A percentile compares a stretch with the other conserved stretches of the same genome.
Conservation (phyloP, 2,113 vertebrate species). For the Macroglossus sobrinus region DNA sequence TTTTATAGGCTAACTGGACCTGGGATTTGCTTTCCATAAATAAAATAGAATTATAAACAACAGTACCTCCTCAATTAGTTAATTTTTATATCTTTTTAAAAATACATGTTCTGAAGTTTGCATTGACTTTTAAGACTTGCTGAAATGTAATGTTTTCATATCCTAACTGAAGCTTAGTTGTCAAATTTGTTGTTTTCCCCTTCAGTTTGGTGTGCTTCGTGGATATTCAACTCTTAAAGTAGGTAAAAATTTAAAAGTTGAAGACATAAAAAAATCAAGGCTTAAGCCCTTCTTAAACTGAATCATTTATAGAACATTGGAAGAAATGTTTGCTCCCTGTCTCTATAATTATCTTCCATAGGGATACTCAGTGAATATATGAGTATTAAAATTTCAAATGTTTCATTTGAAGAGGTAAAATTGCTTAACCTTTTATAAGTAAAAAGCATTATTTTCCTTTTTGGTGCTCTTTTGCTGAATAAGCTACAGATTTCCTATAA, state of each 20-base stretch:
- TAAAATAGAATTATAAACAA: conserved; percentile 41
- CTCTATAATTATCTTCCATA: not conserved
- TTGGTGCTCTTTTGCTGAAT: conserved; percentile 6
- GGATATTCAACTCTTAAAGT: conserved; percentile 32
- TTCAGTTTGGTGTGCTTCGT: not conserved
- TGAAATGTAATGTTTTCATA: conserved; percentile 31
- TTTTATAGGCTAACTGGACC: not conserved
- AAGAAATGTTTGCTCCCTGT: conserved; percentile 3
- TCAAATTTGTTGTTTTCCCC: not conserved
- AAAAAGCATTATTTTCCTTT: not conserved
- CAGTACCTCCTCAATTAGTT: not conserved
- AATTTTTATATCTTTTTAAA: conserved; percentile 24
- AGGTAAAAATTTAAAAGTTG: not conserved
- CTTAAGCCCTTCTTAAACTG: not conserved
- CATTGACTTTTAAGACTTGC: not conserved
- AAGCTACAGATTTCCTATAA: not conserved
- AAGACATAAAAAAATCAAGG: not conserved
- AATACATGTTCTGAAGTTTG: not conserved
- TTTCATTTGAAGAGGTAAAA: not conserved
- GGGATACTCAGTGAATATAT: not conserved
- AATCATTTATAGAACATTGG: not conserved
- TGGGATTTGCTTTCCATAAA: conserved; percentile 18
- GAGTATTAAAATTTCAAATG: not conserved
- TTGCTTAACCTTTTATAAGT: not conserved
- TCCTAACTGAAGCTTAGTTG: not conserved